phyloP scores from a whole-genome alignment of 2,797 vertebrate genomes.

The Sebastes matsubarae region DNA sequence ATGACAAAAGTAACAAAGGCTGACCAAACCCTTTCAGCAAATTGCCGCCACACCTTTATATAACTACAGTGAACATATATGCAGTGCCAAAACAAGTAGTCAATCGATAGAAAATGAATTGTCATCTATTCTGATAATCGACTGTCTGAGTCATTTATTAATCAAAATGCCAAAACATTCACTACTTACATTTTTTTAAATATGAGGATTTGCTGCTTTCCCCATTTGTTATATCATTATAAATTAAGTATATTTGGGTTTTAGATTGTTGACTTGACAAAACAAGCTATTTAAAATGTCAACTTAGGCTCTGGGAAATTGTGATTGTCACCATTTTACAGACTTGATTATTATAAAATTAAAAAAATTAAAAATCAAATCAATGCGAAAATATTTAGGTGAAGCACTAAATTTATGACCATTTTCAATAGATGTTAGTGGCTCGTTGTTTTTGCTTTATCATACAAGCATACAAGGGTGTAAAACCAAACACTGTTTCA shows the following conservation, averaged over 20 bases:
- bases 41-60: background rate
- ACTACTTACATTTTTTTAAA: background rate
- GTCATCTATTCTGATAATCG: background rate
- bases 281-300: background rate
- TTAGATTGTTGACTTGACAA: background rate
- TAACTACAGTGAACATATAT: background rate
- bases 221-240: background rate
- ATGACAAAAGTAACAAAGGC: background rate
- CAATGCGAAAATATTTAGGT: background rate
- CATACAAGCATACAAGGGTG: background rate
- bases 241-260: background rate
- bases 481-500: background rate
- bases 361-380: accelerated
- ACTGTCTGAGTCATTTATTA: background rate
- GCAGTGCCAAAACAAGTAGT: background rate
- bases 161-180: background rate
- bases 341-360: no score
- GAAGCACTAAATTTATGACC: background rate
- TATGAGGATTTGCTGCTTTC: background rate
- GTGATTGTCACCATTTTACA: background rate
- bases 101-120: background rate
- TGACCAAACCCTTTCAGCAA: background rate
- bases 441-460: background rate
- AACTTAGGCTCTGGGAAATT: background rate
- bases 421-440: background rate